phyloP scores from a whole-genome alignment of 2,113 vertebrate species.

The Petroica traversi region DNA sequence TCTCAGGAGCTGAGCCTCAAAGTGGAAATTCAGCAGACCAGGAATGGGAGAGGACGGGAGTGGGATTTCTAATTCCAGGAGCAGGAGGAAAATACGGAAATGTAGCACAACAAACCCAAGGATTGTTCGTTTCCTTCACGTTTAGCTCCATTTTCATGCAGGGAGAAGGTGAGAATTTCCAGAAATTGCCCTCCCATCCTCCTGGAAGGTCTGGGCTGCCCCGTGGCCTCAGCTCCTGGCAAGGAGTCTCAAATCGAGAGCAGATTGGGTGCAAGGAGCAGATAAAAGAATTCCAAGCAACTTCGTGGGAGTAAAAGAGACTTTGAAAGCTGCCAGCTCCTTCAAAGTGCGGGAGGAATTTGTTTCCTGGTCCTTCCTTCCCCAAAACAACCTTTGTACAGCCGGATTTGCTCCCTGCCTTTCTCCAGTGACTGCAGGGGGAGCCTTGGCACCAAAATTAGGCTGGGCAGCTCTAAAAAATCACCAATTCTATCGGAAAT shows the following conservation, averaged over 20 bases:
- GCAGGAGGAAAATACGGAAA: background rate
- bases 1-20: background rate
- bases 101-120: background rate
- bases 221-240: background rate
- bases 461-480: too few relatives aligned
- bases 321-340: too few relatives aligned
- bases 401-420: background rate
- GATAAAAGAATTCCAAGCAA: too few relatives aligned
- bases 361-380: background rate
- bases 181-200: background rate
- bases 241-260: background rate
- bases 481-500: too few relatives aligned
- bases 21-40: background rate
- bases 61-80: background rate
- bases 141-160: background rate
- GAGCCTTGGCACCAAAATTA: background rate
- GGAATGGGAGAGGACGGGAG: background rate
- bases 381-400: fast-evolving
- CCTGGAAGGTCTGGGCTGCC: background rate
- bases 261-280: too few relatives aligned
- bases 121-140: background rate
- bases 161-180: background rate
- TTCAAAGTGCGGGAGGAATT: too few relatives aligned
- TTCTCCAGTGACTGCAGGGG: slow-evolving; percentile 8
- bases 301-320: too few relatives aligned